These are phyloP conservation scores for Tuberolachnus salignus DNA, from an alignment of 2,888 invertebrate species.

Conservation along the genomic window DNA sequence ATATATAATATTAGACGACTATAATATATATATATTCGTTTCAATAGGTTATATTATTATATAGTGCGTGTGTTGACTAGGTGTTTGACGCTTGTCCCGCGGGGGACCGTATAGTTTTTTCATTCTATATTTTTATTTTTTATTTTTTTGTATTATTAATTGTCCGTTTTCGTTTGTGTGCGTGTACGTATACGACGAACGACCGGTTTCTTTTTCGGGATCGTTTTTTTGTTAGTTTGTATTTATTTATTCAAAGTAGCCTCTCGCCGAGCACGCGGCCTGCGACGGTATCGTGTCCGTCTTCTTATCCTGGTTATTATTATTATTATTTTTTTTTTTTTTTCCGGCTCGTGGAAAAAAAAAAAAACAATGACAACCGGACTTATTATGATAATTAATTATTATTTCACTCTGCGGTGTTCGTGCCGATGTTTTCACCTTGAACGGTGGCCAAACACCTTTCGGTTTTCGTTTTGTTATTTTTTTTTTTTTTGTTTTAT, in stretches of 20 bases:
- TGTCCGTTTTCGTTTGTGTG: conserved; percentile 42
- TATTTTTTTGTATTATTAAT: conserved; percentile 32
- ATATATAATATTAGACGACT: background rate
- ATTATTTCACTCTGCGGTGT: conserved; percentile 34
- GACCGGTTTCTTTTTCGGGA: conserved; percentile 53
- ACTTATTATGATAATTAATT: conserved; percentile 53
- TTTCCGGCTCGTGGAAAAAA: background rate
- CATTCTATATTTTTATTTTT: background rate
- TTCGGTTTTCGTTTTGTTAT: conserved; percentile 19
- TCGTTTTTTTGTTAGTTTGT: background rate
- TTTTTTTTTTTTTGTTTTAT: too few species aligned
- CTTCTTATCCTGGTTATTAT: background rate
- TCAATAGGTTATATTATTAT: background rate
- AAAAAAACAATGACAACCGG: conserved; percentile 50
- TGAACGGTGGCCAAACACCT: conserved; percentile 53
- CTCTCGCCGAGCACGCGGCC: conserved; percentile 32
- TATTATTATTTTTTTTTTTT: background rate
- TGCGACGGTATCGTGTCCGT: conserved; percentile 37
- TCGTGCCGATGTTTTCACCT: conserved; percentile 52
- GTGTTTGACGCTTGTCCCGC: conserved; percentile 36
- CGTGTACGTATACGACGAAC: background rate
- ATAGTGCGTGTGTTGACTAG: conserved; percentile 26
- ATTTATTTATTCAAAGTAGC: conserved; percentile 43
- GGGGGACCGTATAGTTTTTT: background rate
- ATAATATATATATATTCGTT: conserved; percentile 6